A percentile compares a stretch with the other conserved stretches of the same genome.
phyloP scores from a whole-genome alignment of 2,113 vertebrate species.

The Trinectes maculatus region DNA sequence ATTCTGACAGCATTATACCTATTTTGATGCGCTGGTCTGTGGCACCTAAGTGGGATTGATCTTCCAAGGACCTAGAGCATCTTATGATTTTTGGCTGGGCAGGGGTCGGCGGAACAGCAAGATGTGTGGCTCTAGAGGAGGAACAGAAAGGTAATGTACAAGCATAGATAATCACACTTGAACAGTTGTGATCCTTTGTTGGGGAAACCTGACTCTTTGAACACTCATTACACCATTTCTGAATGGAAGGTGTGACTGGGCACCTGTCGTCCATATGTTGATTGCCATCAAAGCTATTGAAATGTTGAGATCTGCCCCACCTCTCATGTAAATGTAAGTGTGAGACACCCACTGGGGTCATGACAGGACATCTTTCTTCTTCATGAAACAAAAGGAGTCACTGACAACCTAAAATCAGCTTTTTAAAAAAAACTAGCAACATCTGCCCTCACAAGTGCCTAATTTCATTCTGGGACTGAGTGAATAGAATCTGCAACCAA shows the following conservation, averaged over 20 bases:
- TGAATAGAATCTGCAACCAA: too few relatives aligned
- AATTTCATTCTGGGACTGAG: too few relatives aligned
- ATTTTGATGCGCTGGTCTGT: conserved; percentile 24
- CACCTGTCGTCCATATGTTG: conserved; percentile 18
- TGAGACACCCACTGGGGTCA: neutral
- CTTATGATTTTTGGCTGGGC: conserved; percentile 62
- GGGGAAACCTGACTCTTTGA: neutral
- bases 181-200: neutral
- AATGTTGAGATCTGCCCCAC: neutral
- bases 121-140: conserved; percentile 81
- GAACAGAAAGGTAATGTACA: neutral
- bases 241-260: neutral
- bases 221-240: neutral
- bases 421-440: neutral
- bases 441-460: neutral
- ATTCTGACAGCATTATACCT: conserved; percentile 24
- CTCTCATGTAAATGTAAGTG: neutral
- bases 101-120: conserved; percentile 82
- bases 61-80: conserved; percentile 40
- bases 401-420: neutral
- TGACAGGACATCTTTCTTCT: neutral
- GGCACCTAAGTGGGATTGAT: conserved; percentile 32
- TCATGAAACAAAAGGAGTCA: neutral
- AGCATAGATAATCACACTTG: neutral
- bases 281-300: conserved; percentile 6